phyloP scores from a whole-genome alignment of 2,888 invertebrate species.

The Apodemia hepburni region DNA sequence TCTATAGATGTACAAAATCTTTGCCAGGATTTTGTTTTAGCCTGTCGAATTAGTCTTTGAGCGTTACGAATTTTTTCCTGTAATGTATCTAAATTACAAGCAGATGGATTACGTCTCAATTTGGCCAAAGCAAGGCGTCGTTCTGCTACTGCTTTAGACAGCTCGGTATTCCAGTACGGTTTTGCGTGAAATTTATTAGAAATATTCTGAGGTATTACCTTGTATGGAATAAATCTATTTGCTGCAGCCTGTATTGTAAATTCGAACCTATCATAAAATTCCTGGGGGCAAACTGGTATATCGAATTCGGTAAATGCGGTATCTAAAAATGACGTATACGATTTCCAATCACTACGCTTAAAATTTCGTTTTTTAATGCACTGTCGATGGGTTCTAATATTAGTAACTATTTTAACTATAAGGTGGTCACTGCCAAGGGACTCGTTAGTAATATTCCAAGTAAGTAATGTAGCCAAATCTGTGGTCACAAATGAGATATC shows the following conservation, averaged over 20 bases:
- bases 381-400: neutral
- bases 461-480: constrained; percentile 9
- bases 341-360: constrained; percentile 1
- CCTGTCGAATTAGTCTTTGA: constrained; percentile 16
- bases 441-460: constrained; percentile 26
- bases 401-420: constrained; percentile 13
- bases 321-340: neutral
- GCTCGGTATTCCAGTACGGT: constrained; percentile 10
- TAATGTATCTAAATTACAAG: constrained; percentile 14
- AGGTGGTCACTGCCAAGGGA: constrained; percentile 26
- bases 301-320: neutral
- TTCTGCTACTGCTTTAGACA: constrained; percentile 11
- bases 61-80: constrained; percentile 14
- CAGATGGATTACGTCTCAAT: constrained; percentile 17
- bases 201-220: neutral
- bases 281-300: neutral
- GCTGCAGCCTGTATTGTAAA: constrained; percentile 3
- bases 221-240: neutral
- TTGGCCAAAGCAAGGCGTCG: constrained; percentile 14
- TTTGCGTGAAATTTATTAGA: neutral
- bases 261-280: constrained; percentile 16
- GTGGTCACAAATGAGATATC: constrained; percentile 24
- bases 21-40: constrained; percentile 19
- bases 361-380: constrained; percentile 9
- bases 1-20: constrained; percentile 16